Conservation (phyloP, 2,113 vertebrate species). For the Physeter macrocephalus region DNA sequence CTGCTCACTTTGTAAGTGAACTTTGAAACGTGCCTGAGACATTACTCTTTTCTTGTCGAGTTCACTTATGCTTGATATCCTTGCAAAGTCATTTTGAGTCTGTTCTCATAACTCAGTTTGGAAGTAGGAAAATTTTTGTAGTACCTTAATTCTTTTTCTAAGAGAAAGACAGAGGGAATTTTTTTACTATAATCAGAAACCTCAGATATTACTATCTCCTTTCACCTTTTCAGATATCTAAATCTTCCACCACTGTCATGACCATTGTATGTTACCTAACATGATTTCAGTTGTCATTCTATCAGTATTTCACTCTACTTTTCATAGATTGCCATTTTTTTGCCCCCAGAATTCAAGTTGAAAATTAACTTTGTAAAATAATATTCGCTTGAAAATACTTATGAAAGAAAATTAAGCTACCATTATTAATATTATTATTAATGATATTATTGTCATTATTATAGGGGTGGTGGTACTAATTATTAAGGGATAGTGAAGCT, state of each 20-base stretch:
- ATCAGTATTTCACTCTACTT: background rate
- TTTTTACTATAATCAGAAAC: background rate
- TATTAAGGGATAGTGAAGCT: background rate
- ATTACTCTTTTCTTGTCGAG: background rate
- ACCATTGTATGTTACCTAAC: background rate
- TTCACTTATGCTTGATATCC: background rate
- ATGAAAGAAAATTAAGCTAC: background rate
- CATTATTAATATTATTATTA: background rate
- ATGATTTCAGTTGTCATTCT: background rate
- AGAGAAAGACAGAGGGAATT: background rate
- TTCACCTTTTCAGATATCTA: background rate
- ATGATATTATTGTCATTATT: background rate
- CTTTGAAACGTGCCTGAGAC: background rate
- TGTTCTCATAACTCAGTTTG: background rate
- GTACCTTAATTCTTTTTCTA: background rate
- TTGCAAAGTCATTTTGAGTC: background rate
- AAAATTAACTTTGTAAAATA: background rate
- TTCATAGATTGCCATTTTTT: background rate
- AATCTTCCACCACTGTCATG: background rate
- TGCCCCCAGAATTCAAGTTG: background rate
- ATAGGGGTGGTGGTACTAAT: background rate
- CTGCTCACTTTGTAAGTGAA: background rate
- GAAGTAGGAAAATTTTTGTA: conserved; percentile 1
- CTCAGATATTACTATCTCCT: background rate
- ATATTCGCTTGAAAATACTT: background rate